Percentiles rank a stretch among this genome's conserved stretches.
Conservation (phyloP, 2,888 invertebrate genomes). For the Conomelus anceps region DNA sequence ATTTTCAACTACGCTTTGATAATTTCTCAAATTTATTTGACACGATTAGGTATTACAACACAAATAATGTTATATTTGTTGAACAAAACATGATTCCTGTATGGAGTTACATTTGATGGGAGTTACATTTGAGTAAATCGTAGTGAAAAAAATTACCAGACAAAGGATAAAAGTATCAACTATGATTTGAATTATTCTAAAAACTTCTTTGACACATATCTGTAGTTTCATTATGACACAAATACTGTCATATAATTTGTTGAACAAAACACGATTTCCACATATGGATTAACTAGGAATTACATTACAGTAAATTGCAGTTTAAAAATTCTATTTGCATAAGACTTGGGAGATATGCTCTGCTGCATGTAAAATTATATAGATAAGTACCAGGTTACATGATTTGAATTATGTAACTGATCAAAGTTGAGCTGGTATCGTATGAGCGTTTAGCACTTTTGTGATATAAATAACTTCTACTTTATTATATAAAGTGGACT, state of each 20-base stretch:
- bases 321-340: neutral
- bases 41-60: too few relatives aligned
- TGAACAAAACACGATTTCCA: neutral
- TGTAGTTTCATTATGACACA: neutral
- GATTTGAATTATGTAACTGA: neutral
- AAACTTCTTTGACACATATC: neutral
- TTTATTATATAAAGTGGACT: neutral
- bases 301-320: neutral
- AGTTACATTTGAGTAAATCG: neutral
- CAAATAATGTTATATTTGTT: too few relatives aligned
- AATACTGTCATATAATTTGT: neutral
- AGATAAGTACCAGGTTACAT: neutral
- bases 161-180: neutral
- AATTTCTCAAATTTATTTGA: too few relatives aligned
- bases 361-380: neutral
- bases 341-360: neutral
- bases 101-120: too few relatives aligned
- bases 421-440: neutral
- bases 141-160: neutral
- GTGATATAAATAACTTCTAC: neutral
- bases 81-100: too few relatives aligned
- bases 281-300: neutral
- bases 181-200: neutral
- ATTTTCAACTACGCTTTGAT: too few relatives aligned
- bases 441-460: neutral